Evolutionary conservation across 2,888 invertebrate species (phyloP), one percentile per base, ranked within the genome.

Genomic region (Mythimna lalbum): DNA sequence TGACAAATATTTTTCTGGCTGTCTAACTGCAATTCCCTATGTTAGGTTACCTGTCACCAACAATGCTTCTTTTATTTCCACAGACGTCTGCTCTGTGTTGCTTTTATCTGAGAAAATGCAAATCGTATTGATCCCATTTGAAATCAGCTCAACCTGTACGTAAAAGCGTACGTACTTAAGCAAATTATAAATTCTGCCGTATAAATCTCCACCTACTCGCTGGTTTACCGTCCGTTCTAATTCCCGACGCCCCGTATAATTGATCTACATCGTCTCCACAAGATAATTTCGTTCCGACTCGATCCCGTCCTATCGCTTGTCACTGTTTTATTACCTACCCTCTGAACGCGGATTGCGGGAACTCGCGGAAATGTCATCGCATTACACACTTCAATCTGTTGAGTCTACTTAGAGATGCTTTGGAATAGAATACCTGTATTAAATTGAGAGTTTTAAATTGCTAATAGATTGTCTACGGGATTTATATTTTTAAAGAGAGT

Each of bases 231-330:
- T 73, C 81, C 83, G 75, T 76, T 78, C 87, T 90, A 90, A 91
- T 90, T 88, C 87, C 85, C 83, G 77, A 76, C 87, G 84, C 86
- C 85, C 88, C 86, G 84, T 87, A 85, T 90, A 90, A 91, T 92
- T 92, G 92, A 91, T 84, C 84, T 83, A 84, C 84, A 84, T 84
- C 74, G 85, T 88, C 85, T 90, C 87, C 86, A 86, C 87, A 85
- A 89, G 89, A 90, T 90, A 90, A 90, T 90, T 90, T 87, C 83
- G 89, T 87, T 85, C 86, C 82, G 85, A 87, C 84, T 86, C 89
- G 87, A 87, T 88, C 86, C 90, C 86, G 79, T 87, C 85, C 84
- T 84, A 86, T 86, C 85, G 81, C 83, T 82, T 85, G 88, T 86
- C 86, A 82, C 85, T 83, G 84, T 86, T 89, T 90, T 87, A 88